These are phyloP conservation scores for Anthopleura xanthogrammica DNA, from an alignment of 92 coral and sea anemone species.

Conservation along the genomic window DNA sequence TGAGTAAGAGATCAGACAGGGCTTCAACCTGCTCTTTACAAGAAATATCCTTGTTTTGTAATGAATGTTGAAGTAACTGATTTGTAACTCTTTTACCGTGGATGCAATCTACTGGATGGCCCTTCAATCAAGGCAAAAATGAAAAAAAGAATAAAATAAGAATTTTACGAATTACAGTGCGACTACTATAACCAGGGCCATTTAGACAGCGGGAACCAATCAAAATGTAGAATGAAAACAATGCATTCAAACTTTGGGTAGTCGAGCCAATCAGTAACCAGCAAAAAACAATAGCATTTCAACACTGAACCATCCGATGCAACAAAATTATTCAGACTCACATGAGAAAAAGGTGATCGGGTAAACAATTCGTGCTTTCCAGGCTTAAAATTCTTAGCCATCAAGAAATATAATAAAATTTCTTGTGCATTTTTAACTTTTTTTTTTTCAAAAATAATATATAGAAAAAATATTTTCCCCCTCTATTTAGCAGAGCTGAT, in stretches of 20 bases:
- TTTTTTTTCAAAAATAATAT: background rate
- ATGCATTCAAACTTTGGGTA: too few species aligned
- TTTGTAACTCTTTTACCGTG: background rate
- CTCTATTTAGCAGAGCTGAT: background rate
- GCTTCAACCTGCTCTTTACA: constrained; percentile 32
- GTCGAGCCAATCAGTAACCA: too few species aligned
- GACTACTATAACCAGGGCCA: too few species aligned
- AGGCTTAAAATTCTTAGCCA: too few species aligned
- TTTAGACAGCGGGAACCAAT: too few species aligned
- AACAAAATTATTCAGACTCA: too few species aligned
- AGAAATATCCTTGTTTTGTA: constrained; percentile 21
- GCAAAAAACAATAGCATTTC: too few species aligned
- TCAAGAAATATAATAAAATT: background rate
- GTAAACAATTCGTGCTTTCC: too few species aligned
- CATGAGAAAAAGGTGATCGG: too few species aligned
- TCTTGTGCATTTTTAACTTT: background rate
- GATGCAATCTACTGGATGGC: background rate
- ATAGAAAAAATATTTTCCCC: background rate
- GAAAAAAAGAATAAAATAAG: background rate
- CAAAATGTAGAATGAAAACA: too few species aligned
- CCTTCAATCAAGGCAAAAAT: background rate
- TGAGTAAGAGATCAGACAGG: constrained; percentile 42
- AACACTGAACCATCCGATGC: too few species aligned
- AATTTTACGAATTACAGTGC: background rate
- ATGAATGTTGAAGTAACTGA: constrained; percentile 2